phyloP scores from a whole-genome alignment of 1,140 invertebrate species.

The Diprion similis region DNA sequence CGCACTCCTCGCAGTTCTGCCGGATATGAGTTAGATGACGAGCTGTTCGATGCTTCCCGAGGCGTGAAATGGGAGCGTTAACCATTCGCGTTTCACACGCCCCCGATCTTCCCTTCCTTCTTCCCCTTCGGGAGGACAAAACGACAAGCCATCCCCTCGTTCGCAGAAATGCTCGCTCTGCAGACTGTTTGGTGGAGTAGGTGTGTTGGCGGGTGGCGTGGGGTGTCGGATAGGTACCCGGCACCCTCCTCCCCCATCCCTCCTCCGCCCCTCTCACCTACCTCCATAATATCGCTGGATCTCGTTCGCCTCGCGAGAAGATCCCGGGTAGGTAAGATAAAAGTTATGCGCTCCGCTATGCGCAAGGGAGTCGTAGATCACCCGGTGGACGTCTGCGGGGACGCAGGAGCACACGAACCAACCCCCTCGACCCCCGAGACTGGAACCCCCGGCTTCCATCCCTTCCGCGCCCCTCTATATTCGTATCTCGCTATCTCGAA shows the following conservation, averaged over 20 bases:
- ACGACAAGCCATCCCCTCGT: background rate
- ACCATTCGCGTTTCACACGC: conserved; percentile 46
- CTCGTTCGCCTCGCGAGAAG: background rate
- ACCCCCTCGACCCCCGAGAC: conserved; percentile 33
- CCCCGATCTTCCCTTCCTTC: background rate
- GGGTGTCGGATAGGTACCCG: background rate
- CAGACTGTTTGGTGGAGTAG: background rate
- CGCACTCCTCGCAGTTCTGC: too few species aligned
- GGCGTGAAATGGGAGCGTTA: conserved; percentile 60
- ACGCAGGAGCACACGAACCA: conserved; percentile 48
- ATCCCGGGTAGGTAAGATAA: conserved; percentile 47
- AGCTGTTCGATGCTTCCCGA: conserved; percentile 54
- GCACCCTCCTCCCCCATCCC: background rate
- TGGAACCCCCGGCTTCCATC: conserved; percentile 21
- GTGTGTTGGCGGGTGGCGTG: background rate
- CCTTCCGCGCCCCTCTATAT: conserved; percentile 34
- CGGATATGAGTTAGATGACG: conserved; percentile 11
- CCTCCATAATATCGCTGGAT: conserved; percentile 5
- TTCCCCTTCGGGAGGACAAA: background rate
- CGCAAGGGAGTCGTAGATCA: conserved; percentile 62
- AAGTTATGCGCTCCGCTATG: conserved; percentile 61
- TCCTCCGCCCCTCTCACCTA: background rate
- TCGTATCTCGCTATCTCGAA: conserved; percentile 47
- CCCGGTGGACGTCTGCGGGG: conserved; percentile 57
- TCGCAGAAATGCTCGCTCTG: background rate